Percentiles rank a stretch among this genome's conserved stretches.
Conservation (phyloP, 2,888 invertebrate species). For the Oxyteleia sp. region DNA sequence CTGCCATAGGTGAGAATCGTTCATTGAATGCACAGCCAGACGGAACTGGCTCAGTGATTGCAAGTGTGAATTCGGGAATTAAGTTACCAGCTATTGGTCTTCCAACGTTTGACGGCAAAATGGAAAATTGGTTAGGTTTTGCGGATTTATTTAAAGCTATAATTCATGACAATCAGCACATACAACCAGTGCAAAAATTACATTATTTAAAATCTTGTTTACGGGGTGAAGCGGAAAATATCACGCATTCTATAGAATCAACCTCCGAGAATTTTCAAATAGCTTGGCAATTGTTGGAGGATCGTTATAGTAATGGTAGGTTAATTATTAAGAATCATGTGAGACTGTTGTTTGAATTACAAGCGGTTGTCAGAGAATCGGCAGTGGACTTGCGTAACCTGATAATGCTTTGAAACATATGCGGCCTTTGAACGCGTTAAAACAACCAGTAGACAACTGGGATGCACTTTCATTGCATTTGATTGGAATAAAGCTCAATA, state of each 20-base stretch:
- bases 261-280: background rate
- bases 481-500: background rate
- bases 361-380: background rate
- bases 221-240: background rate
- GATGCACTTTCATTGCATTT: background rate
- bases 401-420: background rate
- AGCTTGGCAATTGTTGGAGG: background rate
- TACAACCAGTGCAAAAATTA: background rate
- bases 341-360: background rate
- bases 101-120: too few species aligned
- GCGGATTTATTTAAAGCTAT: background rate
- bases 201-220: background rate
- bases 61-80: too few species aligned
- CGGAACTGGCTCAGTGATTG: too few species aligned
- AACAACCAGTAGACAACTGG: background rate
- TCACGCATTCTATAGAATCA: background rate
- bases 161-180: background rate
- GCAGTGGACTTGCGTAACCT: background rate
- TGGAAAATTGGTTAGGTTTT: background rate
- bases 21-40: too few species aligned
- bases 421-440: background rate
- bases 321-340: background rate
- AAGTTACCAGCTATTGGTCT: too few species aligned
- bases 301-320: background rate
- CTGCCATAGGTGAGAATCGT: too few species aligned